These are phyloP conservation scores for Frankliniella intonsa DNA, from an alignment of 2,888 invertebrate species.

Conservation along the genomic window DNA sequence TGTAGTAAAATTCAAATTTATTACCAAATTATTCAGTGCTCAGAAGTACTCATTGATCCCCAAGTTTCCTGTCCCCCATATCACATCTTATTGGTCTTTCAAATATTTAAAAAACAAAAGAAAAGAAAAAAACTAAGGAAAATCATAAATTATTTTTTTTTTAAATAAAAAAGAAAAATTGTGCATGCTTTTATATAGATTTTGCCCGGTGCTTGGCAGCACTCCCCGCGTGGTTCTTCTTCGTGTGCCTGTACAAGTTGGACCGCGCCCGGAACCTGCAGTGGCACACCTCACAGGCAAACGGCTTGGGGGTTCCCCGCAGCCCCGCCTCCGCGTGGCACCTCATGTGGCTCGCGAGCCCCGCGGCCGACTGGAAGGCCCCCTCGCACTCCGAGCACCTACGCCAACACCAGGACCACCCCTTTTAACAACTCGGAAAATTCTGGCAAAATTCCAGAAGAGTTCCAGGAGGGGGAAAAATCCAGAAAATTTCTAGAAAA, in stretches of 20 bases:
- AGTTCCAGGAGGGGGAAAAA: too few species aligned
- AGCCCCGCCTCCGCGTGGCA: neutral
- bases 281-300: neutral
- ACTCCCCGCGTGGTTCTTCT: neutral
- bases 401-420: neutral
- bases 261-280: neutral
- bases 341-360: neutral
- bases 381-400: neutral
- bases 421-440: too few species aligned
- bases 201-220: neutral
- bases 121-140: neutral
- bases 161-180: neutral
- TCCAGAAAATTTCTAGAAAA: too few species aligned
- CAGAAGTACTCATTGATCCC: neutral
- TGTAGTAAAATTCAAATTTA: neutral
- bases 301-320: neutral
- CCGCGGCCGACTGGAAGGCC: neutral
- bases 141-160: neutral
- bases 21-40: neutral
- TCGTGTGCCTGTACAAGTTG: neutral
- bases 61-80: too few species aligned
- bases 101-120: neutral
- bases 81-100: too few species aligned
- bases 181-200: neutral
- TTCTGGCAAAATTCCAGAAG: too few species aligned